phyloP scores from a whole-genome alignment of 2,113 vertebrate genomes.

The Lampris megalopsis region DNA sequence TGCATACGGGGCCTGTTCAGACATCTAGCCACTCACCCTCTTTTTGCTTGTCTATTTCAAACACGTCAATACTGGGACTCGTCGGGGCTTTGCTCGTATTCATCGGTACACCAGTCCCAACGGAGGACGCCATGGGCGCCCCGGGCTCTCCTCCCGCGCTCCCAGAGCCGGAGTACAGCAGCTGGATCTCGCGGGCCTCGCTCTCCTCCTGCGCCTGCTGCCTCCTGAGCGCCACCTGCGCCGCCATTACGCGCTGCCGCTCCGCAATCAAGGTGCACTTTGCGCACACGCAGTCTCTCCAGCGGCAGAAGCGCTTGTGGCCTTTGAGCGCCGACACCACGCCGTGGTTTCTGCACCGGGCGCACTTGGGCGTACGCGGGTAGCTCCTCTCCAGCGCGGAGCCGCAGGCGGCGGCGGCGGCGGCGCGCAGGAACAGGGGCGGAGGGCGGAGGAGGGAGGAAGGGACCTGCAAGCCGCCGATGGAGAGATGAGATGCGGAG shows the following conservation, averaged over 20 bases:
- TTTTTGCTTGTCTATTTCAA: constrained; percentile 62
- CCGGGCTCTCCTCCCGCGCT: constrained; percentile 44
- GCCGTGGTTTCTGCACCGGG: constrained; percentile 91
- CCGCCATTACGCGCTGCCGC: constrained; percentile 93
- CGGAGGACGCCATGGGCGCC: constrained; percentile 39
- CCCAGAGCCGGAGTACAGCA: constrained; percentile 73
- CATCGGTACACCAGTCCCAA: constrained; percentile 16
- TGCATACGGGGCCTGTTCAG: no score
- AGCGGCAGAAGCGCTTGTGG: constrained; percentile 92
- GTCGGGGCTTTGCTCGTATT: constrained; percentile 9
- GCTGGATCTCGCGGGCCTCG: constrained; percentile 82
- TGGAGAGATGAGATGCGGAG: constrained; percentile 17
- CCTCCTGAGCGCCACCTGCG: constrained; percentile 91
- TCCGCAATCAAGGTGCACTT: constrained; percentile 92
- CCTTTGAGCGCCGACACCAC: constrained; percentile 93
- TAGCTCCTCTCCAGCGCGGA: constrained; percentile 81
- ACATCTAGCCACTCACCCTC: constrained; percentile 59
- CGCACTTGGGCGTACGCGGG: constrained; percentile 90
- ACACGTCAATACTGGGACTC: constrained; percentile 61
- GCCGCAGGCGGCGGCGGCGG: constrained; percentile 55
- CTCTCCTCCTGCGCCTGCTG: constrained; percentile 93
- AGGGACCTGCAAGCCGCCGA: constrained; percentile 73
- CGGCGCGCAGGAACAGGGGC: constrained; percentile 71
- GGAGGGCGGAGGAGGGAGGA: constrained; percentile 81
- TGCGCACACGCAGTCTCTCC: constrained; percentile 91